Base-by-base conservation (phyloP, 2,797 vertebrate species). In the Naso thynnoides region DNA sequence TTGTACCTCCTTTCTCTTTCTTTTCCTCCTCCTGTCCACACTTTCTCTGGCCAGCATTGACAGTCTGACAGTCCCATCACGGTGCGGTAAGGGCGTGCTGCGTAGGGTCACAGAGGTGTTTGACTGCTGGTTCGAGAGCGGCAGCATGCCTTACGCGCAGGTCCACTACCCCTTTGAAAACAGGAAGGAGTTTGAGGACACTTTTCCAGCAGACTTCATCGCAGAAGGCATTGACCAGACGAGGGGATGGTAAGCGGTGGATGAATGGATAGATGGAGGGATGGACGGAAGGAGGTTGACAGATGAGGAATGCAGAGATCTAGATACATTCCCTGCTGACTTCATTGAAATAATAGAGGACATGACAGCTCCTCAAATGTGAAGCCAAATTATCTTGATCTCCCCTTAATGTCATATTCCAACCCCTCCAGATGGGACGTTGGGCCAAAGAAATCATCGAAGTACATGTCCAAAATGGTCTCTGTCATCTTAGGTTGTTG, bases 161-260 rank as follows among this genome's bases (percentile, higher is more conserved):
- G 96, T 91, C 39, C 98, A 99, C 92, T 99, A 98, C 84, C 98
- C 97, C 0, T 99, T 99, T 24, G 94, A 99, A 86, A 98, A 95
- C 90, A 94, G 66, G 68, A 95, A 89, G 76, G 96, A 97, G 58
- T 97, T 99, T 71, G 97, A 99, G 77, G 98, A 99, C 4, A 84
- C 93, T 4, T 99, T 99, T 83, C 98, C 98, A 0, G 98, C 98
- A 3, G 97, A 99, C 88, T 99, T 99, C 94, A 98, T 99, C 57
- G 98, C 96, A 0, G 98, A 99, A 91, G 98, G 98, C 86, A 99
- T 99, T n/a, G 98, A 99, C 91, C 98, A 99, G 88, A 99, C 97
- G 1, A 95, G 98, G 81, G 98, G 98, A 93, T 99, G 98, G 98
- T 99, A 92, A 93, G 89, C 23, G 69, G 36, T 10, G 60, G 39